Evolutionary conservation across 2,888 invertebrate species (phyloP), one percentile per base, ranked within the genome.

Genomic region (Apantesis nais): DNA sequence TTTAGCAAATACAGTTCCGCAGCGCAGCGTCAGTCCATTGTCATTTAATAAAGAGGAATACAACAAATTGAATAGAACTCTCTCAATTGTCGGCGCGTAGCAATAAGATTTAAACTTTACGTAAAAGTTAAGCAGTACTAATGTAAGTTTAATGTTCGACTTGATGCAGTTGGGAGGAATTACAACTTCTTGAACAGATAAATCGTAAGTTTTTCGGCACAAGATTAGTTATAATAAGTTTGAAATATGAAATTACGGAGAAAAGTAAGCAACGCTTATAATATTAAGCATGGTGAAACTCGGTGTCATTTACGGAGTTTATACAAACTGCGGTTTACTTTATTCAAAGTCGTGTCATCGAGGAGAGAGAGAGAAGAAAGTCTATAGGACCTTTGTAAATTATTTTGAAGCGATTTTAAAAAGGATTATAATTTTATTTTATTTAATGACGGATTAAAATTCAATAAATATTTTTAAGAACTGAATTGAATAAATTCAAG

Each of bases 111-210:
- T 80, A 85, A 90, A 91, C 85, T 90, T 88, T 83, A 87, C 83
- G 88, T 89, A 85, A 88, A 91, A 91, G 88, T 90, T 86, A 86
- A 87, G 86, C 85, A 76, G 63, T 81, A 88, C 86, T 92, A 93
- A 93, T 92, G 91, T 90, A 90, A 92, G 85, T 92, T 93, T 93
- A 90, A 92, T 93, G 92, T 90, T 85, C 85, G 83, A 75, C 85
- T 88, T 88, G 89, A 90, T 90, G 91, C 89, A 90, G 88, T 84
- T 93, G 92, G 79, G 92, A 79, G 78, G 80, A 82, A 86, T 85
- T 87, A 83, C 78, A 78, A 75, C 77, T 78, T 70, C 66, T 66
- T 67, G 71, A 78, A 76, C 68, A 74, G 74, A 74, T 73, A 74
- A 74, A 65, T 71, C 34, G 39, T 14, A 62, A 11, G 69, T 48